These are phyloP conservation scores for Hepsetus odoe DNA, from an alignment of 2,113 vertebrate genomes.

Conservation along the genomic window DNA sequence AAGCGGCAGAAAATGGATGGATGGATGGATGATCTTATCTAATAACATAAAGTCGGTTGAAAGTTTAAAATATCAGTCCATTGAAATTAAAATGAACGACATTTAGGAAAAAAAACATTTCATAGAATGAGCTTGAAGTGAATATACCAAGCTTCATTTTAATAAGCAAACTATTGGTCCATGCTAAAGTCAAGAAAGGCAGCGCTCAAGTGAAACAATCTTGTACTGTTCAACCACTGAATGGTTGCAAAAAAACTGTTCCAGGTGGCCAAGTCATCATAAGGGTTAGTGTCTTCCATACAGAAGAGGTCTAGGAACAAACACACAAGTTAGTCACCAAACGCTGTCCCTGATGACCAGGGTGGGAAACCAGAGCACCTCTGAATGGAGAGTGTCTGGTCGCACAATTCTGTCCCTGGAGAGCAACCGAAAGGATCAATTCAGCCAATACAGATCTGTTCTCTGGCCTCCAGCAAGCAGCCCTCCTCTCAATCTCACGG, in stretches of 20 bases:
- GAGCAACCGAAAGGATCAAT: constrained; percentile 43
- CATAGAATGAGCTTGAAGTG: constrained; percentile 17
- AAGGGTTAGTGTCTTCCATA: constrained; percentile 30
- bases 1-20: too few species aligned
- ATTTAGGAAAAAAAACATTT: constrained; percentile 4
- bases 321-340: constrained; percentile 40
- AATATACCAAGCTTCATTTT: constrained; percentile 23
- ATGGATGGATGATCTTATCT: too few species aligned
- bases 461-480: constrained; percentile 16
- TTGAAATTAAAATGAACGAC: too few species aligned
- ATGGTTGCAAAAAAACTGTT: constrained; percentile 25
- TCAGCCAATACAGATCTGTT: constrained; percentile 49
- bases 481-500: constrained; percentile 30
- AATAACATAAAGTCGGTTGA: too few species aligned
- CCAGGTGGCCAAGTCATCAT: constrained; percentile 36
- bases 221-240: constrained; percentile 36
- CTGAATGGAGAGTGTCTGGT: constrained; percentile 54
- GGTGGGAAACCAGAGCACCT: constrained; percentile 48
- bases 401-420: constrained; percentile 40
- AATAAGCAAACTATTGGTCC: constrained; percentile 27
- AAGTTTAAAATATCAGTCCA: background rate
- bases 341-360: constrained; percentile 26
- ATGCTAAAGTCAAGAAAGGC: constrained; percentile 23
- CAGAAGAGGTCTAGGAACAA: constrained; percentile 25
- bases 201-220: constrained; percentile 35